Evolutionary conservation across 1,140 invertebrate genomes (phyloP).

Genomic region (Drosophila ananassae): DNA sequence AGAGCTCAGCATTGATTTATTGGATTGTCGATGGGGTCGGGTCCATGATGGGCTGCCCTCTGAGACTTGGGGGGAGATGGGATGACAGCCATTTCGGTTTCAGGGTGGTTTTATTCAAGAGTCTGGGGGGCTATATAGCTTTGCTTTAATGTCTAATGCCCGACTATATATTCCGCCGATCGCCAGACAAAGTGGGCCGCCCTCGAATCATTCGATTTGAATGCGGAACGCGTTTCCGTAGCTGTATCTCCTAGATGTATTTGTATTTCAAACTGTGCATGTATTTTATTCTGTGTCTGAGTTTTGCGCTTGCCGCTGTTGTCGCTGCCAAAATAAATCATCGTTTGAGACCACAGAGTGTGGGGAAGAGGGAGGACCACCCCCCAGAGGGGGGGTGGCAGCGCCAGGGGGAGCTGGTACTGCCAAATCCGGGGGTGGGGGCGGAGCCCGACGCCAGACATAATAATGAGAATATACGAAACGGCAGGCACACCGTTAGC

Average conservation of each 20-base stretch:
- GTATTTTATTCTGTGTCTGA: slow-evolving; percentile 8
- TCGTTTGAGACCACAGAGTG: slow-evolving; percentile 56
- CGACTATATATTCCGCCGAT: slow-evolving; percentile 26
- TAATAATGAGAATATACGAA: slow-evolving; percentile 63
- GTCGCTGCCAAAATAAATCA: slow-evolving; percentile 78
- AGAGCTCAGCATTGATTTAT: slow-evolving; percentile 36
- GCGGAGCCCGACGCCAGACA: slow-evolving; percentile 63
- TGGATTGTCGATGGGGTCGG: slow-evolving; percentile 37
- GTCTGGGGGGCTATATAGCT: no score
- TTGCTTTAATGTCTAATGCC: background rate
- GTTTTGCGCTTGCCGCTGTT: slow-evolving; percentile 30
- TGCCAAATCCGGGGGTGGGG: background rate
- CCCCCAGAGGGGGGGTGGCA: slow-evolving; percentile 26
- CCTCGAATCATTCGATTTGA: slow-evolving; percentile 65
- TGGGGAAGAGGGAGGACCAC: slow-evolving; percentile 16
- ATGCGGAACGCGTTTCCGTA: slow-evolving; percentile 72
- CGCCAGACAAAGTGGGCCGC: slow-evolving; percentile 69
- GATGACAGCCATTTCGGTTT: background rate
- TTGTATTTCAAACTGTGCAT: background rate
- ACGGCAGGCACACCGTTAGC: background rate
- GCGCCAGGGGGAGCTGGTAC: slow-evolving; percentile 21
- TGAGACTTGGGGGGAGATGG: background rate
- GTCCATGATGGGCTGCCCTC: slow-evolving; percentile 25
- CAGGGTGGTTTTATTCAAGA: slow-evolving; percentile 16
- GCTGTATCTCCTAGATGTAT: slow-evolving; percentile 2